Base-by-base conservation (phyloP, 2,797 vertebrate genomes). In the Gadopsis marmoratus region DNA sequence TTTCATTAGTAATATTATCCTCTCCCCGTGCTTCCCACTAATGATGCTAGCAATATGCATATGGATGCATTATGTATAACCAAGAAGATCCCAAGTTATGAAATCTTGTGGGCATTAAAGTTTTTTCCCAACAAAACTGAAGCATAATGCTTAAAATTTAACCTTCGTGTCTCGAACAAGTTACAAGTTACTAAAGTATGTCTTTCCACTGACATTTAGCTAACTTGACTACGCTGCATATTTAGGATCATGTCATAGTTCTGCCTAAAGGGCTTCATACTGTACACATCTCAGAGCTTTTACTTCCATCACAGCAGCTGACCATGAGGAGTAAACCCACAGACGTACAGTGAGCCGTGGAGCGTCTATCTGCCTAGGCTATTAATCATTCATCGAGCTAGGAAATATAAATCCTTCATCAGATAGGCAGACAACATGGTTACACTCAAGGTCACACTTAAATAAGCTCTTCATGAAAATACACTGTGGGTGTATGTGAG, bases 1-100 rank as follows among this genome's bases (percentile, higher is more conserved):
- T 82, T 89, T 88, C 76, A 88, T 86, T 81, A 76, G 23, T 60
- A 11, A 77, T 59, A 80, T 87, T 76, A 78, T 84, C 63, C 29
- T 78, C 60, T 82, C 37, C 48, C 47, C 56, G 55, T 51, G 23
- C 47, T 68, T 78, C 68, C 61, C 73, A 45, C 59, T 83, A 87
- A 85, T 84, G 78, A 90, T 82, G 51, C 64, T 3, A 39, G 29
- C 43, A 11, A 45, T 79, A 83, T 89, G 81, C 75, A 84, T 88
- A 91, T 86, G 50, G 3, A 0, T 62, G 19, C 23, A 37, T 78
- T 73, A 26, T 79, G 61, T 62, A 45, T 63, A 85, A 86, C 43
- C 65, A 74, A 53, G 19, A 64, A 63, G 21, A 71, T 79, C 74
- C 62, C 74, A 31, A 43, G 47, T 73, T 58, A 67, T 75, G 31